Conservation (phyloP, 2,888 invertebrate species). For the Pomacea canaliculata region DNA sequence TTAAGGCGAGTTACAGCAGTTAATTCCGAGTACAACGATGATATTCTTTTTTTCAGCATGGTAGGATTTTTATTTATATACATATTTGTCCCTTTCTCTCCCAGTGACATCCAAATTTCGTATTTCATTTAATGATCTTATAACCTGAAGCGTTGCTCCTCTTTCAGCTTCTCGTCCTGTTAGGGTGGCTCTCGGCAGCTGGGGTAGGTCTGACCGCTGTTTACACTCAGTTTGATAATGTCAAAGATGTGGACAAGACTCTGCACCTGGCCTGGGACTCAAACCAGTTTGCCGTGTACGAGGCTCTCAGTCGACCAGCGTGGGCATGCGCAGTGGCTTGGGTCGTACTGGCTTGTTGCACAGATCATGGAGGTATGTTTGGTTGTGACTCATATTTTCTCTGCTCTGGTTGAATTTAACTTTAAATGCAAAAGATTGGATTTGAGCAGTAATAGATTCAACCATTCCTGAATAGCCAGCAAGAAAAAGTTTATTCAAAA, state of each 20-base stretch:
- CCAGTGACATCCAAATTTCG: too few relatives aligned
- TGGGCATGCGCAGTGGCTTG: slow-evolving; percentile 73
- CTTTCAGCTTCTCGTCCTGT: slow-evolving; percentile 42
- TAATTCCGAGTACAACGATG: too few relatives aligned
- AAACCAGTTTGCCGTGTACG: slow-evolving; percentile 64
- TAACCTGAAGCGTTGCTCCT: neutral
- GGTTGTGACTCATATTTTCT: neutral
- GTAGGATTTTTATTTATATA: too few relatives aligned
- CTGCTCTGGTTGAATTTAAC: too few relatives aligned
- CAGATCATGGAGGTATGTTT: slow-evolving; percentile 72
- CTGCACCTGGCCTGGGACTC: slow-evolving; percentile 34
- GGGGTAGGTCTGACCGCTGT: slow-evolving; percentile 51
- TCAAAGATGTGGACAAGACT: slow-evolving; percentile 40
- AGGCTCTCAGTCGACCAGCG: slow-evolving; percentile 70
- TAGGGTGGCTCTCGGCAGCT: slow-evolving; percentile 60
- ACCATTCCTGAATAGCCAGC: too few relatives aligned
- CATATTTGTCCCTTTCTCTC: too few relatives aligned
- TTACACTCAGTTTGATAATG: slow-evolving; percentile 61
- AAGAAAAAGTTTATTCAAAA: too few relatives aligned
- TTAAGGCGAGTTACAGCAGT: too few relatives aligned
- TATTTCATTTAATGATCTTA: too few relatives aligned
- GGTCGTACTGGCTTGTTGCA: slow-evolving; percentile 73
- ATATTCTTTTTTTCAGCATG: too few relatives aligned
- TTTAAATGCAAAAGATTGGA: too few relatives aligned
- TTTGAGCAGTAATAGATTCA: too few relatives aligned